Percentiles rank a stretch among this genome's conserved stretches.
Conservation (phyloP, 2,888 invertebrate species). For the Anagyrus pseudococci region DNA sequence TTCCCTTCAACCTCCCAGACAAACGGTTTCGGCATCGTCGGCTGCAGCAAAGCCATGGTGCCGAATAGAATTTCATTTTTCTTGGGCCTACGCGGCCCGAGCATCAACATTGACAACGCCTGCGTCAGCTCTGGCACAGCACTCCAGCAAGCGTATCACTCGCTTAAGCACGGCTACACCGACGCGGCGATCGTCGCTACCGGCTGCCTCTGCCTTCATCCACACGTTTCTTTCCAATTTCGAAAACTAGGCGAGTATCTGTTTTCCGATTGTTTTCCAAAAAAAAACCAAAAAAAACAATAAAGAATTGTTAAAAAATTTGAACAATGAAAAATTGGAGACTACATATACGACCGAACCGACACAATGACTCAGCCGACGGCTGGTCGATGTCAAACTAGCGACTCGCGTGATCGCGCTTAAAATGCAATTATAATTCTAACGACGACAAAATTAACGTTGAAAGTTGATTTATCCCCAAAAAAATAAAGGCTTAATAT, state of each 20-base stretch:
- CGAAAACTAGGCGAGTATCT: constrained; percentile 36
- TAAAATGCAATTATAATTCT: too few species aligned
- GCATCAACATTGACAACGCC: constrained; percentile 38
- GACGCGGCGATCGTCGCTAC: constrained; percentile 39
- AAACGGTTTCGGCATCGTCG: constrained; percentile 40
- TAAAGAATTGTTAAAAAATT: too few species aligned
- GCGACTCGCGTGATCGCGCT: too few species aligned
- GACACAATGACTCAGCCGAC: too few species aligned
- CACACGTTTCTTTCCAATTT: constrained; percentile 39
- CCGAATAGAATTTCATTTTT: constrained; percentile 42
- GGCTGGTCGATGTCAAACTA: too few species aligned
- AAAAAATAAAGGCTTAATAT: constrained; percentile 30
- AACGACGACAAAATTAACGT: too few species aligned
- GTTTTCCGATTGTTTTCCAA: too few species aligned
- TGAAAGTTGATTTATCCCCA: too few species aligned
- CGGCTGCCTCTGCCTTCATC: constrained; percentile 32
- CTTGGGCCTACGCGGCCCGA: constrained; percentile 38
- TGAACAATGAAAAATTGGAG: too few species aligned
- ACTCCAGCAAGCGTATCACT: constrained; percentile 34
- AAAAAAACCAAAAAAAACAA: too few species aligned
- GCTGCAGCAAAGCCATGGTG: constrained; percentile 39
- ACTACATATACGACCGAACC: too few species aligned
- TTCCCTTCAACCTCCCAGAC: constrained; percentile 31
- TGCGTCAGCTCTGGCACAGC: constrained; percentile 27
- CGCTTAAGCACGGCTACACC: constrained; percentile 35